Percentiles rank a stretch among this genome's conserved stretches.
Evolutionary conservation across 1,140 invertebrate genomes (phyloP).

Genomic region (Drosophila kohkoa): DNA sequence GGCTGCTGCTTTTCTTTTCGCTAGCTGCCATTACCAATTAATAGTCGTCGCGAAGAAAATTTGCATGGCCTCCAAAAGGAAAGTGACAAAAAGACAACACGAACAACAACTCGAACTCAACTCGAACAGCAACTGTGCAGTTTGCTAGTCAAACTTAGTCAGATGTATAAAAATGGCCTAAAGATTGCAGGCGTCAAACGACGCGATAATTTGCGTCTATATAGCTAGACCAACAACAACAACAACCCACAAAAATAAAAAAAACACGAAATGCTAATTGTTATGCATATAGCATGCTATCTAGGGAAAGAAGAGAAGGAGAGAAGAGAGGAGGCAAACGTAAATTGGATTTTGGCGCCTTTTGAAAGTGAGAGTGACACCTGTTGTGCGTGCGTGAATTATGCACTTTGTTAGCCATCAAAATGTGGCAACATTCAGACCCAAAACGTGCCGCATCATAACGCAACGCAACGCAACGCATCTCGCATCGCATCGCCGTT

Average conservation of each 20-base stretch:
- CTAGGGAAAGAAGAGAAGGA: constrained; percentile 25
- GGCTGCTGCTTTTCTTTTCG: constrained; percentile 48
- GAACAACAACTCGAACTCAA: no score
- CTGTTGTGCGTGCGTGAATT: constrained; percentile 63
- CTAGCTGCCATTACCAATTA: constrained; percentile 78
- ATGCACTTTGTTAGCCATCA: constrained; percentile 51
- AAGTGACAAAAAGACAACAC: constrained; percentile 68
- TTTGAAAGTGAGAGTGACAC: constrained; percentile 72
- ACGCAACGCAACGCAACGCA: neutral
- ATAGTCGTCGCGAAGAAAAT: constrained; percentile 79
- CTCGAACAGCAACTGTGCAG: constrained; percentile 19
- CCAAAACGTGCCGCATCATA: constrained; percentile 25
- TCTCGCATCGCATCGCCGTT: neutral
- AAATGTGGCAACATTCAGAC: constrained; percentile 55
- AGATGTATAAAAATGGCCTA: constrained; percentile 41
- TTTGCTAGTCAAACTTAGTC: constrained; percentile 36
- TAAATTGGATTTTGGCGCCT: constrained; percentile 46
- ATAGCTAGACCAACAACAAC: constrained; percentile 17
- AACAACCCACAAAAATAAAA: constrained; percentile 5
- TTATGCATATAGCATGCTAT: constrained; percentile 59
- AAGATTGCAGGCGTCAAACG: constrained; percentile 60
- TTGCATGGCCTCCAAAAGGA: constrained; percentile 74
- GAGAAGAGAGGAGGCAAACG: neutral
- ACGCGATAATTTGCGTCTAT: constrained; percentile 65
- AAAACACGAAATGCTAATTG: constrained; percentile 65